A percentile compares a stretch with the other conserved stretches of the same genome.
Evolutionary conservation across 2,888 invertebrate species (phyloP).

Genomic region (Timema cristinae): DNA sequence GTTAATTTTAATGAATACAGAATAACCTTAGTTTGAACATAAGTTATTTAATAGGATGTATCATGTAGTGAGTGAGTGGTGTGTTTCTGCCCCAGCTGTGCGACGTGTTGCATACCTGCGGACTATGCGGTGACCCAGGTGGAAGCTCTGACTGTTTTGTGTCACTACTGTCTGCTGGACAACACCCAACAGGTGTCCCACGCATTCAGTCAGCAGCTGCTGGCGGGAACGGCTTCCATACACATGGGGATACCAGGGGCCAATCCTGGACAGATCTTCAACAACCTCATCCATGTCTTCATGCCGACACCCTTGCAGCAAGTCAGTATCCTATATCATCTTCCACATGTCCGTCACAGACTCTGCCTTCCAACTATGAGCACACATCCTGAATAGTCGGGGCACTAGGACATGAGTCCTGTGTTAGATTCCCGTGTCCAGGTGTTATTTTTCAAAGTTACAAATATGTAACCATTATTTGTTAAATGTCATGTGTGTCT

Average conservation of each 20-base stretch:
- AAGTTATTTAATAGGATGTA: slow-evolving; percentile 35
- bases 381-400: no score
- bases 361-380: no score
- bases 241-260: slow-evolving; percentile 47
- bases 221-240: slow-evolving; percentile 46
- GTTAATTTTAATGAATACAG: no score
- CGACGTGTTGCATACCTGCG: slow-evolving; percentile 52
- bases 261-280: slow-evolving; percentile 69
- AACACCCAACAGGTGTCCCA: slow-evolving; percentile 56
- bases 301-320: slow-evolving; percentile 57
- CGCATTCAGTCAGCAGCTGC: slow-evolving; percentile 54
- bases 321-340: slow-evolving; percentile 35
- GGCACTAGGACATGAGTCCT: no score
- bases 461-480: not conserved
- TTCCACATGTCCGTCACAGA: no score
- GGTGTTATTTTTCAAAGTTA: not conserved
- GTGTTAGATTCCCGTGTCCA: no score
- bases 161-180: slow-evolving; percentile 76
- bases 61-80: not conserved
- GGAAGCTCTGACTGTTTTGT: slow-evolving; percentile 71
- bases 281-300: slow-evolving; percentile 77
- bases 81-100: no score
- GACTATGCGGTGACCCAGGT: slow-evolving; percentile 75
- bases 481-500: no score
- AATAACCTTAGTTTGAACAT: no score